Conservation (phyloP, 1,140 invertebrate species). For the Atta texana region DNA sequence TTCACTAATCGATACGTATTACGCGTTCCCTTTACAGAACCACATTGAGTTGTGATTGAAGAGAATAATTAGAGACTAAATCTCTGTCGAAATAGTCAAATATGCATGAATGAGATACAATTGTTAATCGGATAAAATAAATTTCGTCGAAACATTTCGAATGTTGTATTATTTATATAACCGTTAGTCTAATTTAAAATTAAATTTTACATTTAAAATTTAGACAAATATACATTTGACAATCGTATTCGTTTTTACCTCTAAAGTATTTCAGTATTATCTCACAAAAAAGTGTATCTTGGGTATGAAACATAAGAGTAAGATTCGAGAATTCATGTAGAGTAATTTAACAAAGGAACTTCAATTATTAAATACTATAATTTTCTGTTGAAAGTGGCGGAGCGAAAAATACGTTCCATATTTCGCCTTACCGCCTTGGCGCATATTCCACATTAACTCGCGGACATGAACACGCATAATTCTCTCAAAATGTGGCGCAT, state of each 20-base stretch:
- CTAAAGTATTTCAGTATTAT: background rate
- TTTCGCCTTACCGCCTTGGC: conserved; percentile 71
- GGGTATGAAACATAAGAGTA: background rate
- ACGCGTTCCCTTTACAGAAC: conserved; percentile 24
- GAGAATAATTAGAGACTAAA: conserved; percentile 28
- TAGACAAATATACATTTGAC: background rate
- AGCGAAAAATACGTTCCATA: conserved; percentile 76
- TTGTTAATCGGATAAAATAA: background rate
- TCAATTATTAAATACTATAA: conserved; percentile 75
- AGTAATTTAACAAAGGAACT: conserved; percentile 51
- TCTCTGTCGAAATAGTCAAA: conserved; percentile 6
- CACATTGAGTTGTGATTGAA: conserved; percentile 38
- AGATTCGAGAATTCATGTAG: background rate
- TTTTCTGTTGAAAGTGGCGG: conserved; percentile 74
- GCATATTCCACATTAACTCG: conserved; percentile 71
- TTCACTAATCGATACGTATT: conserved; percentile 42
- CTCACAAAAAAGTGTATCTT: background rate
- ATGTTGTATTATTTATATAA: background rate
- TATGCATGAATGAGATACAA: background rate
- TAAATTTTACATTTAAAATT: background rate
- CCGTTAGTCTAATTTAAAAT: background rate
- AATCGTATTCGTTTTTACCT: background rate
- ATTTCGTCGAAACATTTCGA: background rate
- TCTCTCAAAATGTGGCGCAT: conserved; percentile 74
- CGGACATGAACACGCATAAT: conserved; percentile 73